These are phyloP conservation scores for Pseudochirops cupreus DNA, from an alignment of 2,797 vertebrate species.

Conservation along the genomic window DNA sequence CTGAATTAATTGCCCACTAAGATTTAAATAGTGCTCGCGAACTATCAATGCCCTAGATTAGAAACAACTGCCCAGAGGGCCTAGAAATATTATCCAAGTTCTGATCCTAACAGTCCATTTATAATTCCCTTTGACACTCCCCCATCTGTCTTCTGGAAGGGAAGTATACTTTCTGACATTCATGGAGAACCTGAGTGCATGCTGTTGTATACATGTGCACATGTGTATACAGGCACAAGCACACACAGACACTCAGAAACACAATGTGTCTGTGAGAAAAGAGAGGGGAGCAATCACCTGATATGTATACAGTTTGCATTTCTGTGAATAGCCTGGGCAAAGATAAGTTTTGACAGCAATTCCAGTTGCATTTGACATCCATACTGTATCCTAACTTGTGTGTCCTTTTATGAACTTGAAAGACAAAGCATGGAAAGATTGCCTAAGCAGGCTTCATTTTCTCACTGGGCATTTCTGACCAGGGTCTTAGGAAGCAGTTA, in stretches of 20 bases:
- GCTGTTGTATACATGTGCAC: not conserved
- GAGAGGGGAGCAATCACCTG: not conserved
- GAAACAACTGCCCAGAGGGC: slow-evolving; percentile 28
- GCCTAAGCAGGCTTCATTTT: slow-evolving; percentile 11
- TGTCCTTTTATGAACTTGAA: slow-evolving; percentile 22
- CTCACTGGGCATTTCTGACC: not conserved
- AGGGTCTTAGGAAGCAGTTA: not conserved
- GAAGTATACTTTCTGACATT: not conserved
- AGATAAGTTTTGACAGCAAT: not conserved
- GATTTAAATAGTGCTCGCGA: slow-evolving; percentile 34
- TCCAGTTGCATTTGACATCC: not conserved
- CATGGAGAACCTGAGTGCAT: not conserved
- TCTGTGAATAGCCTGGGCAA: not conserved
- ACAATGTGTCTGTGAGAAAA: not conserved
- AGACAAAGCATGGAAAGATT: slow-evolving; percentile 29
- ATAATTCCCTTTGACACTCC: not conserved
- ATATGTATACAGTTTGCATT: not conserved
- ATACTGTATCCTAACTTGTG: not conserved
- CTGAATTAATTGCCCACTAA: slow-evolving; percentile 27
- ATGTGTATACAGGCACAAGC: fast-evolving
- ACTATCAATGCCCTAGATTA: not conserved
- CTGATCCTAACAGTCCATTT: not conserved
- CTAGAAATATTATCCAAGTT: not conserved
- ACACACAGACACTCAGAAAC: not conserved
- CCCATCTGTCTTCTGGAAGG: not conserved